Evolutionary conservation across 2,113 vertebrate species (phyloP).

Genomic region (Elgaria multicarinata): DNA sequence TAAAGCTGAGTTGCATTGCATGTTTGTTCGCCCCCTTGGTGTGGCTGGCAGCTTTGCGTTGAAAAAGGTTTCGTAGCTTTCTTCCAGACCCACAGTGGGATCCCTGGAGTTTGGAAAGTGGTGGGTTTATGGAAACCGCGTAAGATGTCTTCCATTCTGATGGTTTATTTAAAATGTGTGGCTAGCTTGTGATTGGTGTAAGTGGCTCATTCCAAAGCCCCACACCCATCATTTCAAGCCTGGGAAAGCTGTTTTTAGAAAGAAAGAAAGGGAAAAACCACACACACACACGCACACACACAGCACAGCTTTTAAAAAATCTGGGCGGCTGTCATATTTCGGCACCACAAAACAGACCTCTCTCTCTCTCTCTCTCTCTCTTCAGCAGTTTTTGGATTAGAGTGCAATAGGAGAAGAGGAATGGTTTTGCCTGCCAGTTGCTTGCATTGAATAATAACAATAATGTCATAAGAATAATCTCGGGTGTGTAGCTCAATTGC

Average conservation of each 20-base stretch:
- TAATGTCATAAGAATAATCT: neutral
- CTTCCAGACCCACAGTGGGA: fast-evolving
- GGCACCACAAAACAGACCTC: neutral
- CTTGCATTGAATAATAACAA: neutral
- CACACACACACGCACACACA: too few species aligned
- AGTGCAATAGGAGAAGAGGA: neutral
- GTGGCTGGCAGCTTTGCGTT: neutral
- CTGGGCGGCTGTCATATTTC: neutral
- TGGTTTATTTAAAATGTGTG: neutral
- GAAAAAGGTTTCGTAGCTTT: neutral
- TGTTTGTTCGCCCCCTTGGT: neutral
- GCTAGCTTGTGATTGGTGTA: neutral
- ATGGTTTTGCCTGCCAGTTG: neutral
- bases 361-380: neutral
- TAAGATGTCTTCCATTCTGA: neutral
- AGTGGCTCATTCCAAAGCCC: neutral
- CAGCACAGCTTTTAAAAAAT: neutral
- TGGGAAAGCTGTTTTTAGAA: neutral
- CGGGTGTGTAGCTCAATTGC: neutral
- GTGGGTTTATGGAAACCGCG: neutral
- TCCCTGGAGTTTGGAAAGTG: neutral
- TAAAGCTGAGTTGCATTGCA: neutral
- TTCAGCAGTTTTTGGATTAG: neutral
- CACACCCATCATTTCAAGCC: neutral
- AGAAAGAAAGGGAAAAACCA: neutral